These are phyloP conservation scores for Epsilonema sp. DNA, from an alignment of 2,888 invertebrate genomes.

Conservation along the genomic window DNA sequence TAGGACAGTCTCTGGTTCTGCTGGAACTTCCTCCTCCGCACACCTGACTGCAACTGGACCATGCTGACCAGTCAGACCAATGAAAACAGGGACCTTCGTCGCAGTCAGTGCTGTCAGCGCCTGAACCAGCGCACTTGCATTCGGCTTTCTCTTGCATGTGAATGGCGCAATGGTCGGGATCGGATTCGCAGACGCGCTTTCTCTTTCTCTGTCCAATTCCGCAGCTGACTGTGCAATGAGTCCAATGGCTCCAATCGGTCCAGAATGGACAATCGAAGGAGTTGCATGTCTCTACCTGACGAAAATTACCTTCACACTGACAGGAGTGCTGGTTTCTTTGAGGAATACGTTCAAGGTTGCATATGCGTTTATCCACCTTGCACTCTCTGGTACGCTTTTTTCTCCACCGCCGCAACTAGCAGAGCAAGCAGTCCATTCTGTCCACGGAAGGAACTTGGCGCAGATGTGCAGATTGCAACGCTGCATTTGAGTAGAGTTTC, in stretches of 20 bases:
- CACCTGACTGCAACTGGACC: conserved; percentile 7
- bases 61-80: conserved; percentile 8
- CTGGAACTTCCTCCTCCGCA: conserved; percentile 6
- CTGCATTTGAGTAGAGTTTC: not conserved
- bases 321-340: not conserved
- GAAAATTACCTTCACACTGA: not conserved
- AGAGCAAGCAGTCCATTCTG: conserved; percentile 3
- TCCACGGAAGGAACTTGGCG: conserved; percentile 4
- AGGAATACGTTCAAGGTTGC: no score
- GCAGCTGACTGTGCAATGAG: conserved; percentile 2
- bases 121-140: not conserved
- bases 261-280: not conserved
- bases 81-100: conserved; percentile 6
- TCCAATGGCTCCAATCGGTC: conserved; percentile 5
- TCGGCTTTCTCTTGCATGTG: not conserved
- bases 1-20: conserved; percentile 2
- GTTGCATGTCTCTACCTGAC: not conserved
- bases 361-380: not conserved
- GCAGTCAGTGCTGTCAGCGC: conserved; percentile 3
- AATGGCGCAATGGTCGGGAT: not conserved
- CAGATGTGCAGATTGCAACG: conserved; percentile 1
- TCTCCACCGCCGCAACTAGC: conserved; percentile 4
- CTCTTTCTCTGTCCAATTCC: not conserved
- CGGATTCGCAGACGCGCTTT: conserved; percentile 2
- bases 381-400: conserved; percentile 1